Base-by-base conservation (phyloP, 2,797 vertebrate genomes). In the Chrosomus eos region DNA sequence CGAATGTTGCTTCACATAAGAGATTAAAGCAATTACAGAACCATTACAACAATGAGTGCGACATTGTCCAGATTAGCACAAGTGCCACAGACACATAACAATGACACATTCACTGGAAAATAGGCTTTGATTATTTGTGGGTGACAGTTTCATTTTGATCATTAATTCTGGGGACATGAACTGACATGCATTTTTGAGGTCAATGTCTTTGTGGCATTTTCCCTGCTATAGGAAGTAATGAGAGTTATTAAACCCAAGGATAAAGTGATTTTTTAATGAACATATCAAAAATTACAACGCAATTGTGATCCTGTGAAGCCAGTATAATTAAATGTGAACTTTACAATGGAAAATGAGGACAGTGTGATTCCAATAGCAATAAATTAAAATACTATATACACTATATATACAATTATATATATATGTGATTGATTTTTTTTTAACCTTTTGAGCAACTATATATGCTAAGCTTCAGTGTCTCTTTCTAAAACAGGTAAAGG, bases 21-120 rank as follows among this genome's bases (percentile, higher is more conserved):
- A 81, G 86, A 88, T 80, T 85, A 88, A 28, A 66, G 73, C 76
- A 81, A 86, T 88, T 85, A 77, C 66, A 86, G 80, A 64, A 83
- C 84, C 81, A 88, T 89, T 89, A 88, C 64, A 79, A 84, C 68
- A 82, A 75, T 36, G 53, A 66, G 72, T 68, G 58, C 82, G 85
- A 78, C 86, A 81, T 58, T 83, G 40, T 67, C 66, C 64, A 86
- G 76, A 88, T 85, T 85, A 89, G 62, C 73, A 81, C 67, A 79
- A 77, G 64, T 48, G 58, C 64, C 82, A 51, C 85, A 86, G 82
- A 87, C 70, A 70, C 80, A 83, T 78, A 80, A 71, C 64, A 81
- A 53, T 79, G 85, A 74, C 80, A 62, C 70, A 74, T 80, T 58
- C 28, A 33, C 31, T 84, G 45, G 70, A 72, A 78, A 86, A 86